Evolutionary conservation across 2,113 vertebrate genomes (phyloP), one percentile per base, ranked within the genome.

Genomic region (Myanophis thanlyinensis): DNA sequence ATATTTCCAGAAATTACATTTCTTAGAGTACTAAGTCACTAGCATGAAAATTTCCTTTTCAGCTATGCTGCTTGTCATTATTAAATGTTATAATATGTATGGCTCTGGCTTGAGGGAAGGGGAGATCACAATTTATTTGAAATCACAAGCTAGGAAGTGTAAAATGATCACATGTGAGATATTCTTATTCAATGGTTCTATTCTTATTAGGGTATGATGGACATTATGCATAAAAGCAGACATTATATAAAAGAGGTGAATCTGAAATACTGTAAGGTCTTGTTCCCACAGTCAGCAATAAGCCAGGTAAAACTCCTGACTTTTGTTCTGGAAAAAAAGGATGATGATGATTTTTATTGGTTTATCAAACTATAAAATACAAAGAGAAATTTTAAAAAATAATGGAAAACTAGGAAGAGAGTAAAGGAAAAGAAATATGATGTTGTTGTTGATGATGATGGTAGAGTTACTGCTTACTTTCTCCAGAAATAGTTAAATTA

Each of bases 111-210:
- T 80, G 73, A 22, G 73, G 67, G 91, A 92, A 93, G 93, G 47
- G 49, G n/a, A 47, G 48, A 67, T 0, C 0, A 94, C 73, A 22
- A 89, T 20, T 87, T 95, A 25, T 35, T 87, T 93, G 90, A 93
- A 93, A 94, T 56, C 86, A 80, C 59, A 10, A 62, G 20, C 10
- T 84, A 35, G 73, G 84, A 87, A 96, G 94, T 89, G 86, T 88
- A 95, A 95, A 94, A 94, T 30, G 90, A 49, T 54, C 56, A 27
- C 80, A 94, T 96, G 93, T 96, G 92, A 96, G 91, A 93, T 93
- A 95, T 46, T 52, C 94, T 96, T 91, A 91, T 88, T 23, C 91
- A n/a, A 96, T 92, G 93, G 84, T 94, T 95, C 94, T 93, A 95
- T 93, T 90, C 91, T 90, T 94, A 91, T 87, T 80, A 96, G 91